A percentile compares a stretch with the other conserved stretches of the same genome.
These are phyloP conservation scores for Nasonia vitripennis DNA, from an alignment of 1,140 invertebrate species.

Conservation along the genomic window DNA sequence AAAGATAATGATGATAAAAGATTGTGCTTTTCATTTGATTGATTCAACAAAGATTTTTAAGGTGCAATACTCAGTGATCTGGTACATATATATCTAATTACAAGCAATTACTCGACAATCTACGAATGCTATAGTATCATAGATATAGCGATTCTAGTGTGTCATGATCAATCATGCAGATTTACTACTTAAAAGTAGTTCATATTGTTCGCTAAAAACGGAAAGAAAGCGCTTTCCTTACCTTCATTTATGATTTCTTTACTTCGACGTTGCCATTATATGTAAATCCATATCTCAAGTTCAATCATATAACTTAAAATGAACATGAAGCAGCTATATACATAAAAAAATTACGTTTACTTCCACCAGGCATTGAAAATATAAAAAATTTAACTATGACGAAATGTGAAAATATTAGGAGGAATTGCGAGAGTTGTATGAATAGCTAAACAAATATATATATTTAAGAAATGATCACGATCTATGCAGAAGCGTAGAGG, in stretches of 20 bases:
- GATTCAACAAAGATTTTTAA: constrained; percentile 11
- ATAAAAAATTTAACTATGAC: constrained; percentile 20
- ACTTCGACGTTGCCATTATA: constrained; percentile 52
- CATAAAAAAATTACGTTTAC: constrained; percentile 18
- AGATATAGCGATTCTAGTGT: background rate
- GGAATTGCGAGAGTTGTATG: constrained; percentile 27
- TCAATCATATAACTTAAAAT: constrained; percentile 53
- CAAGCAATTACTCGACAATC: constrained; percentile 48
- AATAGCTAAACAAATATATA: constrained; percentile 42
- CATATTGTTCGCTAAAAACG: background rate
- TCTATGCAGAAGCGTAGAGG: constrained; percentile 3
- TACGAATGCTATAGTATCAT: background rate
- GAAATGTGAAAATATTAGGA: constrained; percentile 38
- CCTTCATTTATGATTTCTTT: background rate
- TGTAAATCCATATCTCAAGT: constrained; percentile 65
- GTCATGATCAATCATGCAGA: background rate
- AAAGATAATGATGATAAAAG: background rate
- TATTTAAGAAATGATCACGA: constrained; percentile 42
- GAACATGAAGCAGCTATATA: constrained; percentile 58
- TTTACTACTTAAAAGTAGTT: background rate
- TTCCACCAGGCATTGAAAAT: constrained; percentile 16
- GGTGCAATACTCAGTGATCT: constrained; percentile 48
- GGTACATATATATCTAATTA: background rate
- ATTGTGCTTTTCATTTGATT: constrained; percentile 8
- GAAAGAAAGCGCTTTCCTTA: background rate